Conservation (phyloP, 2,797 vertebrate species). For the Neostethus bicornis region DNA sequence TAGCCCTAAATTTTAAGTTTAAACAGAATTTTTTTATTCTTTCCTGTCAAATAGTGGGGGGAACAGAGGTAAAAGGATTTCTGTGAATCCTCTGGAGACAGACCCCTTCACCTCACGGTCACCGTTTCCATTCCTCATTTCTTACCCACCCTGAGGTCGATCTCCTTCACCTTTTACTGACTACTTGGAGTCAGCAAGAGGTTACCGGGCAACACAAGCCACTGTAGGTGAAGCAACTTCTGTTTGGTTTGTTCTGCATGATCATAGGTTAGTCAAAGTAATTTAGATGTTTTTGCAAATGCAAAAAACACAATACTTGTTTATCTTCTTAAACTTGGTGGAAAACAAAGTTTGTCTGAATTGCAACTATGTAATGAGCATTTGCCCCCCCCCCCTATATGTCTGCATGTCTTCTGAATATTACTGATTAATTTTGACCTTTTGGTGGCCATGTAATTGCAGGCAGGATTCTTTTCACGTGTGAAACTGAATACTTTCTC, state of each 20-base stretch:
- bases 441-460: not conserved
- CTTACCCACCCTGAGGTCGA: conserved; percentile 25
- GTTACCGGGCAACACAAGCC: conserved; percentile 13
- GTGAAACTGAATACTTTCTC: not conserved
- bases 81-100: conserved; percentile 44
- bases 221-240: conserved; percentile 20
- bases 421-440: not conserved
- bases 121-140: conserved; percentile 31
- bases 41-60: conserved; percentile 24
- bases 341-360: no score
- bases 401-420: not conserved
- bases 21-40: conserved; percentile 9
- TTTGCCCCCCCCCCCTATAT: no score
- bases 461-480: not conserved
- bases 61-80: conserved; percentile 40
- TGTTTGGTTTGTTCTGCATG: conserved; percentile 14
- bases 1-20: not conserved
- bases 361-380: no score
- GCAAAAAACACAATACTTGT: not conserved
- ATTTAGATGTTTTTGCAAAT: no score
- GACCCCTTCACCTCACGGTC: conserved; percentile 33
- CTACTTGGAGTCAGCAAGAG: conserved; percentile 30
- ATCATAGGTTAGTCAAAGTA: conserved; percentile 8
- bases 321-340: not conserved
- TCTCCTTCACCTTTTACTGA: conserved; percentile 39